Evolutionary conservation across 2,888 invertebrate genomes (phyloP), one percentile per base, ranked within the genome.

Genomic region (Macrophya alboannulata): DNA sequence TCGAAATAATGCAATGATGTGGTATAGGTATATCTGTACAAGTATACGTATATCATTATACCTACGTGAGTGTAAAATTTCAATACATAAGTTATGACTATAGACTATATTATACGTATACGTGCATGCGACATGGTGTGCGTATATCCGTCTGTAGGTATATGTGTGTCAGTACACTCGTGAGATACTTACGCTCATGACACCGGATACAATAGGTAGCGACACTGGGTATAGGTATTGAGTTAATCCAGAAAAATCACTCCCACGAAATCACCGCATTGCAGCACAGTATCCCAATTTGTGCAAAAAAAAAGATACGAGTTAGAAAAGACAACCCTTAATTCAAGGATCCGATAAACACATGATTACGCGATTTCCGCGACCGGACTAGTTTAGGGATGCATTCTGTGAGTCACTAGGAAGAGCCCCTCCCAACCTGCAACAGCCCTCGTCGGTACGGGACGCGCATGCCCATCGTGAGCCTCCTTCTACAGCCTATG

Each of bases 341-440:
- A n/a, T 68, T 68, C 62, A 83, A 48, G 83, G 68, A 83, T 83
- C 25, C 31, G 51, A 48, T 15, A 65, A 45, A 45, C 45, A 68
- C 83, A 83, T 83, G 83, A 83, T 83, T 48, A 83, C 48, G 68
- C 31, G 65, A 83, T 62, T 31, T 59, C 68, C 48, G 68, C 45
- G 71, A 83, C 45, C 68, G 68, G 48, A 68, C 68, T 62, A 68
- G 68, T 88, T 90, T 86, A 85, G 87, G 87, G 88, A 89, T 88
- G 89, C 88, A 88, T 90, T 89, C 91, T 89, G 91, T 89, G 92
- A 92, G 89, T 92, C 91, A 91, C 89, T 88, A 88, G 87, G 87
- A 88, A 88, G 88, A 90, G 91, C 92, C 91, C 92, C 92, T 92
- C 92, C 92, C 91, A 90, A 79, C 86, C 87, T 88, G 90, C 89